Conservation (phyloP, 2,797 vertebrate genomes). For the Loriculus beryllinus region DNA sequence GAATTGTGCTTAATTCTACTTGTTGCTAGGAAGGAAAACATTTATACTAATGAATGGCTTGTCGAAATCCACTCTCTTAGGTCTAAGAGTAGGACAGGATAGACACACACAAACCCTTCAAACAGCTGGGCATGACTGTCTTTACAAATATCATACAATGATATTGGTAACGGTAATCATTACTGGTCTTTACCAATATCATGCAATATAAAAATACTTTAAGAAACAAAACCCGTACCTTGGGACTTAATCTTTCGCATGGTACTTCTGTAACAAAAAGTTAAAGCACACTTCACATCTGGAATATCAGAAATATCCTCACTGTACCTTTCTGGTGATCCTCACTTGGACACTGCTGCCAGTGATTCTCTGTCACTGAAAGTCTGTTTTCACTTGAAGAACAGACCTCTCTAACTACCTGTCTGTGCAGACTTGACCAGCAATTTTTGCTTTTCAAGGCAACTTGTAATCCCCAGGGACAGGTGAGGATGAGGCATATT, state of each 20-base stretch:
- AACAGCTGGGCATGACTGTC: not conserved
- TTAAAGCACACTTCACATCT: not conserved
- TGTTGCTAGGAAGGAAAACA: not conserved
- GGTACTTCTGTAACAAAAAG: not conserved
- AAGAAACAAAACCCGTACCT: not conserved
- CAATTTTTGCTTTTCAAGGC: not conserved
- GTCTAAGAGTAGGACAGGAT: not conserved
- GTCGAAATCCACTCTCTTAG: not conserved
- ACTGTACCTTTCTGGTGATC: accelerated
- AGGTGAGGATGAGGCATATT: not conserved
- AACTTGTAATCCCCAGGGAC: not conserved
- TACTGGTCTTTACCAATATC: not conserved
- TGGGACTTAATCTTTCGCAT: not conserved
- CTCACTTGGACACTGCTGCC: not conserved
- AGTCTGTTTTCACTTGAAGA: not conserved
- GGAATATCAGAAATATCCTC: not conserved
- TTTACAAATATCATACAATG: not conserved
- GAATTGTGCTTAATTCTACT: not conserved
- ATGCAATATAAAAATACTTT: not conserved
- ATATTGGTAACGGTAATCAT: not conserved
- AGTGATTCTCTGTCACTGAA: not conserved
- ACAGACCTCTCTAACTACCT: accelerated
- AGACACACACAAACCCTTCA: not conserved
- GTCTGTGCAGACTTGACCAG: not conserved
- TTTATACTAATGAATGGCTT: not conserved